Conservation (phyloP, 1,140 invertebrate genomes). For the Drosophila insularis region DNA sequence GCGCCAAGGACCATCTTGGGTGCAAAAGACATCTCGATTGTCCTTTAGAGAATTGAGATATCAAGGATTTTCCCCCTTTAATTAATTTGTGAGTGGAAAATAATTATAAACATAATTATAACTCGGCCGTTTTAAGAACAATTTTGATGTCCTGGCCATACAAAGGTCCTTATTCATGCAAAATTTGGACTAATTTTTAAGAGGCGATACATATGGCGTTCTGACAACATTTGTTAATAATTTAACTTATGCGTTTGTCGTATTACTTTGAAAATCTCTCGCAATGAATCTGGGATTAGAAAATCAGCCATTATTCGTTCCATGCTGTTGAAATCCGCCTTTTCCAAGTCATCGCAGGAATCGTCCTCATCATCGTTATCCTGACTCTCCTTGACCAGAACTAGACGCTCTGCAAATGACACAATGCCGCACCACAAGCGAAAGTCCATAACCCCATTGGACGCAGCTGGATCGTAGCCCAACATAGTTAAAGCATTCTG, state of each 20-base stretch:
- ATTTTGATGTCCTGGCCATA: too few relatives aligned
- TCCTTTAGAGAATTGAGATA: too few relatives aligned
- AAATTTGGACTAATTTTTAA: too few relatives aligned
- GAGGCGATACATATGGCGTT: too few relatives aligned
- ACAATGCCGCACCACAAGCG: constrained; percentile 85
- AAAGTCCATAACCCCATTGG: constrained; percentile 80
- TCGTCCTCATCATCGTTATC: constrained; percentile 46
- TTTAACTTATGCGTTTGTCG: constrained; percentile 63
- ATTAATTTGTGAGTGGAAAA: too few relatives aligned
- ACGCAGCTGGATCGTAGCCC: constrained; percentile 42
- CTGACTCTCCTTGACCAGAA: constrained; percentile 72
- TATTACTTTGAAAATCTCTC: constrained; percentile 65
- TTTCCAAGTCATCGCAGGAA: constrained; percentile 79
- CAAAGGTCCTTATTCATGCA: too few relatives aligned
- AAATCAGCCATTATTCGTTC: constrained; percentile 62
- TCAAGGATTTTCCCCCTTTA: too few relatives aligned
- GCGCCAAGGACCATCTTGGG: too few relatives aligned
- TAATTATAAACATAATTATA: too few relatives aligned
- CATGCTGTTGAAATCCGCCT: constrained; percentile 77
- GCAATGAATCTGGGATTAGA: constrained; percentile 52
- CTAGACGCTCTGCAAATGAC: constrained; percentile 83
- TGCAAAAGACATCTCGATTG: too few relatives aligned
- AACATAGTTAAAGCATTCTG: constrained; percentile 49
- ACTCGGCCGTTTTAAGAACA: too few relatives aligned
- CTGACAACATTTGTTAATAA: too few relatives aligned